Evolutionary conservation across 2,888 invertebrate species (phyloP), one percentile per base, ranked within the genome.

Genomic region (Cabera pusaria): DNA sequence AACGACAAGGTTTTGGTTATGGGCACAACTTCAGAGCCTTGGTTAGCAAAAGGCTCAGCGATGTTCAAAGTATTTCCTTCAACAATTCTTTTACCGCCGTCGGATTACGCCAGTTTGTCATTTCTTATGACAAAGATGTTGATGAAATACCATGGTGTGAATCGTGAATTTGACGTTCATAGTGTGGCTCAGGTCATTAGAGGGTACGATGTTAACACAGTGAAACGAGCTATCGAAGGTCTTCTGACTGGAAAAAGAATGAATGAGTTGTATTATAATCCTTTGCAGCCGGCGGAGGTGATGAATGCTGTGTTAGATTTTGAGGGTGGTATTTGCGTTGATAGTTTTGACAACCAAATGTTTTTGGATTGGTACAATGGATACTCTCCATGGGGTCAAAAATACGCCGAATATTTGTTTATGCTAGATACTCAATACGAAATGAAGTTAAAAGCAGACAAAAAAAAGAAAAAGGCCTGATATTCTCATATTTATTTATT

Each of bases 1-100:
- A 90, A 91, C 1, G 95, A 96, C 68, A 90, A 92, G 52, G 90
- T 95, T 16, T 72, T 94, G 39, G 83, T 96, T 17, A 75, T 96
- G 44, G 95, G 94, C 6, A 91, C 93, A 1, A 91, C 93, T 1
- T 68, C 89, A 1, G 90, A 92, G 54, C 96, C 96, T 0, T 94
- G 93, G 92, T 76, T 92, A 11, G 90, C 90, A 1, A 86, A 80
- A 55, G 56, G 52, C 8, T 50, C 49, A 0, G 66, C 65, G 24
- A 73, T 93, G 76, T 72, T 75, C 29, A 93, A 91, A 72, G 73
- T 84, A 1, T 93, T 91, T 64, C 90, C 93, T 38, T 90, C 89
- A 31, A 82, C 90, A 16, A 89, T 91, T 49, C 66, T 90, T 49
- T 70, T 91, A 38, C 91, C 91, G 1, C 70, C 82, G 24, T 82